A percentile compares a stretch with the other conserved stretches of the same genome.
These are phyloP conservation scores for Poecile montanus DNA, from an alignment of 2,797 vertebrate genomes.

Conservation along the genomic window DNA sequence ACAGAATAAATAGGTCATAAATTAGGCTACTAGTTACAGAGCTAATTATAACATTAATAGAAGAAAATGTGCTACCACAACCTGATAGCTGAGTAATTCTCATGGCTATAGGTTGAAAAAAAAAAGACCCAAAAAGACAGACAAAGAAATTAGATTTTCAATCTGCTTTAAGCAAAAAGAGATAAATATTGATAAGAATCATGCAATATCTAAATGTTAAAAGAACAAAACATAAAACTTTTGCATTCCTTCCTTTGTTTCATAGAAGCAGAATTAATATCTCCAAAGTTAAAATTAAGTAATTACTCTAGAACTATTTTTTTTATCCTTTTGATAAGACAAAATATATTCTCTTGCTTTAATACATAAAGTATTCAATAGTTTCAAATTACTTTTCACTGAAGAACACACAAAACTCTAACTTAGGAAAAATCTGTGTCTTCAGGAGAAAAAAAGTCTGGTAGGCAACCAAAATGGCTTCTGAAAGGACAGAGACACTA, in stretches of 20 bases:
- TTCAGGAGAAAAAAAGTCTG: neutral
- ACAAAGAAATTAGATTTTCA: neutral
- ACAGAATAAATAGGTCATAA: conserved; percentile 24
- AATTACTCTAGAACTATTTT: neutral
- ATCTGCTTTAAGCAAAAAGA: neutral
- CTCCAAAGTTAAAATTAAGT: neutral
- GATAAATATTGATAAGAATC: neutral
- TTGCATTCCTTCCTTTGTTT: neutral
- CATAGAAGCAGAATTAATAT: neutral
- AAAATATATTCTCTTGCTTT: neutral
- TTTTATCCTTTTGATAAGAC: neutral
- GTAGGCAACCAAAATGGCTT: neutral
- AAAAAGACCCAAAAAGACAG: neutral
- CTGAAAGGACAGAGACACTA: neutral
- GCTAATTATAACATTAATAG: conserved; percentile 15
- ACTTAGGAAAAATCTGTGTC: neutral
- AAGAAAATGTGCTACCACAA: neutral
- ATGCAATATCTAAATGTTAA: neutral
- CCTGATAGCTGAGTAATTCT: neutral
- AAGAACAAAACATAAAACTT: neutral
- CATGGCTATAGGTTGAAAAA: neutral
- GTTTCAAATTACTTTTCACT: neutral
- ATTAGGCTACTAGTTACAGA: neutral
- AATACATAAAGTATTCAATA: neutral
- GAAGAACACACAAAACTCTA: neutral